phyloP scores from a whole-genome alignment of 2,888 invertebrate species.

The Xanthorhoe designata region DNA sequence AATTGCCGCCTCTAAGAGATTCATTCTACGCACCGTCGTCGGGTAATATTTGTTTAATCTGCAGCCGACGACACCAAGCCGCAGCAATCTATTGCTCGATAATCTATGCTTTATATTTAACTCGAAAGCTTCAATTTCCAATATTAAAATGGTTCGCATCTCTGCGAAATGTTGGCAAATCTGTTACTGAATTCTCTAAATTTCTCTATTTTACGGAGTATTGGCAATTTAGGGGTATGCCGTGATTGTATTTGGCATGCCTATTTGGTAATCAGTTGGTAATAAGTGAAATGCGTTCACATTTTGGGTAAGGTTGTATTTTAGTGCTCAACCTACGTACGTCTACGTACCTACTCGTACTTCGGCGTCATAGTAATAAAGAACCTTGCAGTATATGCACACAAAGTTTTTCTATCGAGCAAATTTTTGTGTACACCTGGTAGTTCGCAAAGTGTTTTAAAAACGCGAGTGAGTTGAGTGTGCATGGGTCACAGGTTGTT shows the following conservation, averaged over 20 bases:
- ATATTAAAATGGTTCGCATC: slow-evolving; percentile 41
- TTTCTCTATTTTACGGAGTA: slow-evolving; percentile 27
- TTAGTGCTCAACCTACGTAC: too few relatives aligned
- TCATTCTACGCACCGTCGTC: slow-evolving; percentile 36
- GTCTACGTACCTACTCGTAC: too few relatives aligned
- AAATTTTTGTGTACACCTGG: too few relatives aligned
- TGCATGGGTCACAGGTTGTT: too few relatives aligned
- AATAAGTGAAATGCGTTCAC: background rate
- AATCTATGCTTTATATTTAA: slow-evolving; percentile 77
- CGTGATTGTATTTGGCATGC: background rate
- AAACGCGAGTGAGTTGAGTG: too few relatives aligned
- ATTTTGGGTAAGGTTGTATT: too few relatives aligned
- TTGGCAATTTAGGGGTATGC: slow-evolving; percentile 7
- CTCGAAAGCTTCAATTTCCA: slow-evolving; percentile 41
- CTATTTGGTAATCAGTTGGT: background rate
- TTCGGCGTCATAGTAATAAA: too few relatives aligned
- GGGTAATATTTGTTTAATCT: slow-evolving; percentile 85
- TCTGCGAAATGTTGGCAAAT: slow-evolving; percentile 17
- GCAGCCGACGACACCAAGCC: slow-evolving; percentile 67
- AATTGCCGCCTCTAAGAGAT: slow-evolving; percentile 15
- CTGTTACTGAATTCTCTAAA: slow-evolving; percentile 7
- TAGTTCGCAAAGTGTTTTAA: too few relatives aligned
- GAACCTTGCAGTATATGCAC: too few relatives aligned
- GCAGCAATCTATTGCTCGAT: slow-evolving; percentile 73
- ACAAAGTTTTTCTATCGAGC: too few relatives aligned